A percentile compares a stretch with the other conserved stretches of the same genome.
These are phyloP conservation scores for Symphodus melops DNA, from an alignment of 2,113 vertebrate genomes.

Conservation along the genomic window DNA sequence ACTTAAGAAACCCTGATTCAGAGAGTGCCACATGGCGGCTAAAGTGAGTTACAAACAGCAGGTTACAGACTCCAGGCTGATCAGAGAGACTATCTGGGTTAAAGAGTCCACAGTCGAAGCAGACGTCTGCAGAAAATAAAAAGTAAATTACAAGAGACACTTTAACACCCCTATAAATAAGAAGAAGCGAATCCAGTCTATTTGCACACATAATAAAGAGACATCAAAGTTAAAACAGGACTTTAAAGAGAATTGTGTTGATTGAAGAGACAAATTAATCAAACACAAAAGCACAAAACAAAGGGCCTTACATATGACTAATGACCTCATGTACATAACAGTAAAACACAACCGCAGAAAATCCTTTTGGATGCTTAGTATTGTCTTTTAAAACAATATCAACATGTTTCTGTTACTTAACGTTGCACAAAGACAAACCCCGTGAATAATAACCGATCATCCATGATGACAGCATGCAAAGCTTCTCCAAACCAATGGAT, in stretches of 20 bases:
- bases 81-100: conserved; percentile 41
- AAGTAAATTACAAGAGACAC: conserved; percentile 20
- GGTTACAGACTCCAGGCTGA: conserved; percentile 58
- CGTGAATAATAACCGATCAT: conserved; percentile 29
- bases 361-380: conserved; percentile 14
- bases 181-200: conserved; percentile 24
- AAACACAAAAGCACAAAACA: conserved; percentile 26
- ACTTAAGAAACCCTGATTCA: conserved; percentile 69
- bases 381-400: conserved; percentile 18
- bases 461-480: conserved; percentile 49
- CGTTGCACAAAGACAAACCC: conserved; percentile 31
- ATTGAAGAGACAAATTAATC: conserved; percentile 29
- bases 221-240: conserved; percentile 13
- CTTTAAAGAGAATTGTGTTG: conserved; percentile 36
- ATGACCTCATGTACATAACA: conserved; percentile 26
- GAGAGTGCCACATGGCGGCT: conserved; percentile 40
- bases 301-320: conserved; percentile 18
- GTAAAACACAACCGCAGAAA: conserved; percentile 45
- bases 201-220: conserved; percentile 38
- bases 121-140: conserved; percentile 36
- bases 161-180: conserved; percentile 18
- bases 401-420: conserved; percentile 22
- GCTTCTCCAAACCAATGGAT: conserved; percentile 59
- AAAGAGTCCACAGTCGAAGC: conserved; percentile 28
- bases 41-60: conserved; percentile 67